Evolutionary conservation across 1,140 invertebrate species (phyloP), one percentile per base, ranked within the genome.

Genomic region (Drosophila pallidifrons): DNA sequence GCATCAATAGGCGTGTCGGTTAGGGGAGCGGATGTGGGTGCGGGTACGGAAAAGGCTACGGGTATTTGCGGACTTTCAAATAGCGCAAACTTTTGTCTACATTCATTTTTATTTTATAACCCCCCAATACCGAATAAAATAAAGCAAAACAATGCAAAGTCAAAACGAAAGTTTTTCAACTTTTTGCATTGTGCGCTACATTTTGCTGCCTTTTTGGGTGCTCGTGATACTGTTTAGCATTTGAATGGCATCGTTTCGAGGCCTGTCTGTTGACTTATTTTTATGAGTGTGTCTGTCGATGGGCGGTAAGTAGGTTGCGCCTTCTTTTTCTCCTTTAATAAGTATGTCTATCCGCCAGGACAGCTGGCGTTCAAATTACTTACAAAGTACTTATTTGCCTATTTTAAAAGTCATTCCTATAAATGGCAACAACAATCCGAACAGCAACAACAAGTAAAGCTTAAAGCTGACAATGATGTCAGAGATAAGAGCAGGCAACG

Each of bases 361-460:
- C 38, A 85, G 66, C 69, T 81, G 82, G 60, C 64, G 67, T 41
- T 73, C 75, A 58, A 79, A 88, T 88, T 87, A 88, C 82, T 87
- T 87, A 87, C 83, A 81, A 87, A 87, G 82, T 88, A 88, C 83
- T 87, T 87, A 87, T 88, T 88, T 80, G 82, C 82, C 82, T 75
- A 88, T 87, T 87, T 64, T 65, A 65, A 83, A 88, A 88, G 72
- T 66, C 77, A 87, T 88, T 88, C 69, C 77, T 70, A 77, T 77
- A 77, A 87, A 87, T 68, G 67, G 32, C 66, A 82, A 47, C 57
- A 71, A 51, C 49, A 68, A 47, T 38, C 35, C 35, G 35, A 38
- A 10, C 10, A 8, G 35, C 35, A 38, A 38, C 35, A 38, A 38
- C 35, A 38, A 38, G 35, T 38, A 38, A 7, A 38, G 35, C 45